Evolutionary conservation across 1,140 invertebrate genomes (phyloP), one percentile per base, ranked within the genome.

Genomic region (Cheumatopsyche charites): DNA sequence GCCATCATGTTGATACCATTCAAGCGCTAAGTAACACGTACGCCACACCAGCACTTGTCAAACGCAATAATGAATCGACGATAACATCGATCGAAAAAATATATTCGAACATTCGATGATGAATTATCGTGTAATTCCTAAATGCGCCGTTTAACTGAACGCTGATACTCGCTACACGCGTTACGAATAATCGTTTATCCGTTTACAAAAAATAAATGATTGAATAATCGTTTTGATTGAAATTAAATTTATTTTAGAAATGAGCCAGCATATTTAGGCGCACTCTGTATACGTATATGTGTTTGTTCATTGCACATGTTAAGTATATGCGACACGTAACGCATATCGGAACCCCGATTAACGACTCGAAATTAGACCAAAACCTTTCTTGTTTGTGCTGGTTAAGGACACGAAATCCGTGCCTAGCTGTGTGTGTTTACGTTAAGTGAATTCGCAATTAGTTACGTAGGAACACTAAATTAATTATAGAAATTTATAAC

Each of bases 401-500:
- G 29, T 36, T 36, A 36, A 36, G 29, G 29, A 36, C 29, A 36
- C 29, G 29, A 36, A 36, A 36, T 9, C 3, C n/a, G n/a, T n/a
- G n/a, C n/a, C n/a, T n/a, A n/a, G n/a, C 17, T 12, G 19, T 25
- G 23, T 26, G 55, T 58, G 23, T 15, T 12, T 58, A 58, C 55
- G 55, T 58, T 47, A 55, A 55, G 66, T 68, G 47, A 47, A 68
- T 68, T 68, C 49, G 66, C 47, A 68, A 68, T 68, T 68, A 68
- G 66, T 58, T 29, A 55, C 23, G 17, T 52, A 15, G 47, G 42
- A 68, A 68, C 42, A 68, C 41, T 68, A 68, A 55, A 68, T 68
- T 68, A 68, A 68, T 68, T 68, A 68, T 43, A 68, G 66, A 68
- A 68, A 68, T 68, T 68, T 68, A 68, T 68, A 68, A 68, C 66